Conservation (phyloP, 2,797 vertebrate species). For the Balearica regulorum region DNA sequence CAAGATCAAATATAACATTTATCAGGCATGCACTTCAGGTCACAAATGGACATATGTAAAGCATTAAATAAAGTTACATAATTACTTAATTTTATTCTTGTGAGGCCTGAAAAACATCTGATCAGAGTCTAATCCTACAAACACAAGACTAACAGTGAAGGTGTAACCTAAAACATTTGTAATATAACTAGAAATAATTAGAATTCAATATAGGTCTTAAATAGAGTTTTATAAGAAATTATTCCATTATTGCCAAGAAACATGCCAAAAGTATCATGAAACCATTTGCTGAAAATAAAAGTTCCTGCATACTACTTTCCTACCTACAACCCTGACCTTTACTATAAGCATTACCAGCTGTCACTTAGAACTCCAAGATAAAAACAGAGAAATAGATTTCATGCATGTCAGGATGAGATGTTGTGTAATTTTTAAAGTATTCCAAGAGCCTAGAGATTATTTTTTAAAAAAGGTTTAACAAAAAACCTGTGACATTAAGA, state of each 20-base stretch:
- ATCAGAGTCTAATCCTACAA: neutral
- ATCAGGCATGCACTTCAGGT: neutral
- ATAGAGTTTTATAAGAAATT: neutral
- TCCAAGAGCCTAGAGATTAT: neutral
- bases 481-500: neutral
- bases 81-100: neutral
- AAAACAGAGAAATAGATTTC: neutral
- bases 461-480: neutral
- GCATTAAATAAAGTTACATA: neutral
- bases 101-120: neutral
- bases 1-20: neutral
- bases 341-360: neutral
- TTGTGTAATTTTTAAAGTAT: neutral
- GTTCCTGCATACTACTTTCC: neutral
- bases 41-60: neutral
- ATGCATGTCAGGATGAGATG: neutral
- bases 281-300: neutral
- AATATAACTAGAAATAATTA: neutral
- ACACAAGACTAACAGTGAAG: neutral
- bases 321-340: neutral
- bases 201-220: neutral
- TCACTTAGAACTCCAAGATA: neutral
- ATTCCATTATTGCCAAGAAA: neutral
- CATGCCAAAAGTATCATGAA: neutral
- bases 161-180: neutral